Conservation (phyloP, 1,140 invertebrate genomes). For the Ostrea edulis region DNA sequence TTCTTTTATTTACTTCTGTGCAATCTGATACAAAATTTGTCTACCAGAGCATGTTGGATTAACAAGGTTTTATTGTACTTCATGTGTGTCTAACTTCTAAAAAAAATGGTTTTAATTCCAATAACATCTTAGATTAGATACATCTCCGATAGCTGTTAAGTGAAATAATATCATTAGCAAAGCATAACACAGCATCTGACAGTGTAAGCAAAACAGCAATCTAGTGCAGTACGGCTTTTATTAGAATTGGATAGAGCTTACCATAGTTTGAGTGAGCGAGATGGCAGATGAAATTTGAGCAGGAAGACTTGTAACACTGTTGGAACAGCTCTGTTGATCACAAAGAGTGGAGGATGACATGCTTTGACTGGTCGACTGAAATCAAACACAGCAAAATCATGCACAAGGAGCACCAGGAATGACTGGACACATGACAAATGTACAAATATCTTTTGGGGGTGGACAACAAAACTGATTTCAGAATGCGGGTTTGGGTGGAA, state of each 20-base stretch:
- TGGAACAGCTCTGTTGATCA: constrained; percentile 44
- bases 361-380: constrained; percentile 46
- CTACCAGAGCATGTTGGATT: too few species aligned
- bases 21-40: too few species aligned
- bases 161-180: neutral
- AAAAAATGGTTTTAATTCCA: neutral
- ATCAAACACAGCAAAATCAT: neutral
- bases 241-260: neutral
- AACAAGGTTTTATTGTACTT: neutral
- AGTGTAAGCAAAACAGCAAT: neutral
- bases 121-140: neutral
- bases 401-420: neutral
- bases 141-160: neutral
- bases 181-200: neutral
- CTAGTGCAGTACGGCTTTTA: too few species aligned
- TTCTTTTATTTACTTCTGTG: too few species aligned
- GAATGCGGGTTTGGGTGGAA: constrained; percentile 12
- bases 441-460: neutral
- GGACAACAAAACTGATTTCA: neutral
- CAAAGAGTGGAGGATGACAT: constrained; percentile 41
- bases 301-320: constrained; percentile 53
- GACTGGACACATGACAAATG: too few species aligned
- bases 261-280: constrained; percentile 42
- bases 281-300: constrained; percentile 27
- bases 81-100: neutral